phyloP scores from a whole-genome alignment of 1,140 invertebrate genomes.

The Pseudomyrmex concolor region DNA sequence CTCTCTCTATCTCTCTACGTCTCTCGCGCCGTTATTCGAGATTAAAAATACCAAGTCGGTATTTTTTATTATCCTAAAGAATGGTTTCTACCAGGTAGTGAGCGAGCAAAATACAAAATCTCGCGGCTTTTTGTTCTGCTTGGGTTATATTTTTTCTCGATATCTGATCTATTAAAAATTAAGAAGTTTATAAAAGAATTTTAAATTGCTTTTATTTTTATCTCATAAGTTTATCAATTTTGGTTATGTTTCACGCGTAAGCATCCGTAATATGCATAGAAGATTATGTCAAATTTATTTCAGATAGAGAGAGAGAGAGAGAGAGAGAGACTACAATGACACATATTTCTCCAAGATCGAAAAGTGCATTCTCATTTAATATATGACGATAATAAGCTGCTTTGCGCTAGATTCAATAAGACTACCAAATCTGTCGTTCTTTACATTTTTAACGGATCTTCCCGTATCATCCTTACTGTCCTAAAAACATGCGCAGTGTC shows the following conservation, averaged over 20 bases:
- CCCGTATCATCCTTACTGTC: not conserved
- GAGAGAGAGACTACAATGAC: too few species aligned
- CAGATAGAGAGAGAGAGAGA: not conserved
- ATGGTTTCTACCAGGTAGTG: not conserved
- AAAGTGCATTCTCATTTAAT: not conserved
- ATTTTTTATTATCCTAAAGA: not conserved
- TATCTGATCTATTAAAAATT: not conserved
- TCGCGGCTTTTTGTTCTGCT: not conserved
- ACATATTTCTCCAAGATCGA: too few species aligned
- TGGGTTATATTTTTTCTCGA: not conserved
- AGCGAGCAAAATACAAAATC: slow-evolving; percentile 29
- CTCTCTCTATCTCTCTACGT: too few species aligned
- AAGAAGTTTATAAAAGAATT: not conserved
- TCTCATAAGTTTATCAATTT: not conserved
- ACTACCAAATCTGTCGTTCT: not conserved
- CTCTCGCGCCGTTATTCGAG: slow-evolving; percentile 7
- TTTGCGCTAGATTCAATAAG: not conserved
- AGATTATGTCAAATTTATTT: not conserved
- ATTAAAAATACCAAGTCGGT: slow-evolving; percentile 48
- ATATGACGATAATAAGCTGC: not conserved
- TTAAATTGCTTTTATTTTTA: not conserved
- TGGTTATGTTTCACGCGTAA: not conserved
- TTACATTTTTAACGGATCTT: not conserved
- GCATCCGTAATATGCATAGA: too few species aligned
- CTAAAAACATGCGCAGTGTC: not conserved